Evolutionary conservation across 2,888 invertebrate genomes (phyloP).

Genomic region (Nymphalis polychloros): DNA sequence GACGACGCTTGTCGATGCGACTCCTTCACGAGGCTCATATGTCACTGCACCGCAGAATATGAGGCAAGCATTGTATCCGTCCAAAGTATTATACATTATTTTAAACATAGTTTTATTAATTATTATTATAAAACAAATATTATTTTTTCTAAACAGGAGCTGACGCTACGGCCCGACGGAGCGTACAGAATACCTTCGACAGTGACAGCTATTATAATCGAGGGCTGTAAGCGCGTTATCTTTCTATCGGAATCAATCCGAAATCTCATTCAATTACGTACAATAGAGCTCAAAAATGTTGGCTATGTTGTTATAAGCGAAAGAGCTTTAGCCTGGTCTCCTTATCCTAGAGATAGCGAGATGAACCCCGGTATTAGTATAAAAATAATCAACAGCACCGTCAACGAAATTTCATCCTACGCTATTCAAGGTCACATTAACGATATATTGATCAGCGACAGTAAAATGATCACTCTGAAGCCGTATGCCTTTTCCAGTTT

Average conservation of each 20-base stretch:
- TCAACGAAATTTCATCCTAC: slow-evolving; percentile 80
- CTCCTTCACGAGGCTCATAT: slow-evolving; percentile 79
- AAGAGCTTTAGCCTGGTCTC: slow-evolving; percentile 83
- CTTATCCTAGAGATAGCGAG: slow-evolving; percentile 82
- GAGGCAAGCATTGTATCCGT: slow-evolving; percentile 57
- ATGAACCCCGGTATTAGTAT: slow-evolving; percentile 83
- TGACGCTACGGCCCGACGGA: slow-evolving; percentile 82
- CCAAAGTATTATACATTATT: not conserved
- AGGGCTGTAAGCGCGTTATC: slow-evolving; percentile 84
- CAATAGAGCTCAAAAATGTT: slow-evolving; percentile 84
- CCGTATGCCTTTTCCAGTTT: slow-evolving; percentile 90
- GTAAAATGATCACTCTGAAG: slow-evolving; percentile 82
- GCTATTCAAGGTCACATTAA: slow-evolving; percentile 88
- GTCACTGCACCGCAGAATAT: slow-evolving; percentile 77
- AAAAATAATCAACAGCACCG: slow-evolving; percentile 72
- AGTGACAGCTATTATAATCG: slow-evolving; percentile 83
- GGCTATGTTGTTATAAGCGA: slow-evolving; percentile 83
- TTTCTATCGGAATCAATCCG: slow-evolving; percentile 83
- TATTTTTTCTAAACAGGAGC: slow-evolving; percentile 68
- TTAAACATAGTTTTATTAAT: not conserved
- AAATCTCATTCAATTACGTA: slow-evolving; percentile 83
- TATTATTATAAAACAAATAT: not conserved
- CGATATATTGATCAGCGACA: slow-evolving; percentile 84
- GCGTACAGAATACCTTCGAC: slow-evolving; percentile 77
- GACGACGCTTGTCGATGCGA: slow-evolving; percentile 82